Percentiles rank a stretch among this genome's conserved stretches.
These are phyloP conservation scores for Platysteira castanea DNA, from an alignment of 2,113 vertebrate genomes.

Conservation along the genomic window DNA sequence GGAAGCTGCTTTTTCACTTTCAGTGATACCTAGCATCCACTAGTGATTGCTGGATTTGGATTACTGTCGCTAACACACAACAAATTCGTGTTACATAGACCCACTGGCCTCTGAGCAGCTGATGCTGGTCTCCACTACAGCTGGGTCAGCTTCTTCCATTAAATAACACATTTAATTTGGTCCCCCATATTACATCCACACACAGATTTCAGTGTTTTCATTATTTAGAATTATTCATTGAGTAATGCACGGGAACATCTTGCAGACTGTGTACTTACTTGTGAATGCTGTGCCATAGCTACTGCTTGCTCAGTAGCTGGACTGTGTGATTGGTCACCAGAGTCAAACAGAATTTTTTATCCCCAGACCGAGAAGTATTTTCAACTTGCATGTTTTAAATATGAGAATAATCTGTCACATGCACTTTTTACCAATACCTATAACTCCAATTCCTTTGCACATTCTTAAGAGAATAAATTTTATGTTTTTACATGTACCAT, in stretches of 20 bases:
- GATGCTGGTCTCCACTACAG: not conserved
- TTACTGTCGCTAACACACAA: not conserved
- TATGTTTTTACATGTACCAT: not conserved
- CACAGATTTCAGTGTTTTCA: not conserved
- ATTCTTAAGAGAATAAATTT: not conserved
- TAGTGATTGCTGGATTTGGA: not conserved
- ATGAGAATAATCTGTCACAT: not conserved
- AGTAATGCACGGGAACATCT: conserved; percentile 28
- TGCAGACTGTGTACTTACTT: not conserved
- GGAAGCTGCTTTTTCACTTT: not conserved
- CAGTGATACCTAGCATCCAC: not conserved
- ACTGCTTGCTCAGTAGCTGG: not conserved
- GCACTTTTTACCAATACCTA: not conserved
- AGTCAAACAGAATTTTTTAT: not conserved
- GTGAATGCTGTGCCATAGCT: not conserved
- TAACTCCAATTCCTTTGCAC: not conserved
- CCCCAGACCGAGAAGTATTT: not conserved
- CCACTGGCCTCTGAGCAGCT: not conserved
- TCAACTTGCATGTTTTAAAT: not conserved
- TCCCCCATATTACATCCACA: not conserved
- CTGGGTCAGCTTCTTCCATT: not conserved
- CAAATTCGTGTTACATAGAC: not conserved
- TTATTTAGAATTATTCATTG: conserved; percentile 35
- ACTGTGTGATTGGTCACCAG: not conserved
- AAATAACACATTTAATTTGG: not conserved